A percentile compares a stretch with the other conserved stretches of the same genome.
These are phyloP conservation scores for Pachyrhynchus sulphureomaculatus DNA, from an alignment of 1,140 invertebrate genomes.

Conservation along the genomic window DNA sequence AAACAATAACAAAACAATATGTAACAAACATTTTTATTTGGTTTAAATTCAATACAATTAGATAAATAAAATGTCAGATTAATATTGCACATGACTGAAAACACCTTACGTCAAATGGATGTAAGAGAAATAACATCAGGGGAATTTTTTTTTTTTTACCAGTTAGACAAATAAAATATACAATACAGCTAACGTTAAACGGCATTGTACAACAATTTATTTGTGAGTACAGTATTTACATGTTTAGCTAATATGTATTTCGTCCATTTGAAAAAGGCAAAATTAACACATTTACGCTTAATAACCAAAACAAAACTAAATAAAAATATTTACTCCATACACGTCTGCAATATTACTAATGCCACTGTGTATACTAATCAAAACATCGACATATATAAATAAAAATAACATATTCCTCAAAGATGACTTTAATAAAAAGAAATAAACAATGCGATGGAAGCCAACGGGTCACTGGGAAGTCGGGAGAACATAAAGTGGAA, in stretches of 20 bases:
- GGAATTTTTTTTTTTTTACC: constrained; percentile 24
- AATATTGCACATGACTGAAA: constrained; percentile 53
- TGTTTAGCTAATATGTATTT: constrained; percentile 45
- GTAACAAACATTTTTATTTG: constrained; percentile 54
- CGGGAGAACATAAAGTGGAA: constrained; percentile 4
- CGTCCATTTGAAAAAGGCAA: constrained; percentile 45
- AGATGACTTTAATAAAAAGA: not conserved
- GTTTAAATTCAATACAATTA: constrained; percentile 53
- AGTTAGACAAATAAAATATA: constrained; percentile 38
- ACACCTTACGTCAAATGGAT: constrained; percentile 50
- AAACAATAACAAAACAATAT: no score
- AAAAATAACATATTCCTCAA: constrained; percentile 36
- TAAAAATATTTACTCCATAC: constrained; percentile 33
- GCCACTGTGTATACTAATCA: constrained; percentile 19
- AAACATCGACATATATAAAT: constrained; percentile 30
- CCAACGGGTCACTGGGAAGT: constrained; percentile 15
- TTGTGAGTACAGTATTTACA: constrained; percentile 47
- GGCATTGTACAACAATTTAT: constrained; percentile 44
- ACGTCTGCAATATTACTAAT: constrained; percentile 20
- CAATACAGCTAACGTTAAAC: constrained; percentile 39
- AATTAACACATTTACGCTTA: constrained; percentile 33
- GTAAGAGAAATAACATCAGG: constrained; percentile 42
- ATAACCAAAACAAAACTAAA: constrained; percentile 30
- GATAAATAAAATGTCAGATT: constrained; percentile 51
- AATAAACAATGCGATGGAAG: constrained; percentile 11